These are phyloP conservation scores for Phenganax stokvisi DNA, from an alignment of 92 coral and sea anemone genomes.

Conservation along the genomic window DNA sequence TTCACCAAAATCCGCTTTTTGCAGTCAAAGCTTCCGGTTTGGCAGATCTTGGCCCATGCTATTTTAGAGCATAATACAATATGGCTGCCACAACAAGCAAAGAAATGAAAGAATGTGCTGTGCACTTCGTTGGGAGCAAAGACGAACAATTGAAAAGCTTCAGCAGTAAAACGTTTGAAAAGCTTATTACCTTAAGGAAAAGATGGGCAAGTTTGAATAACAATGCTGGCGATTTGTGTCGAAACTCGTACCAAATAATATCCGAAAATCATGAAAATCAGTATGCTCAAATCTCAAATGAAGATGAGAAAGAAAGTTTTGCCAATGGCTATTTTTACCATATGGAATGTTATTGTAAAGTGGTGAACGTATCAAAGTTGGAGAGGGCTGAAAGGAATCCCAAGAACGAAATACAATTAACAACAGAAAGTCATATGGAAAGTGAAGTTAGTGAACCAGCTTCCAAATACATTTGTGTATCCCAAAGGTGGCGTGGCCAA, in stretches of 20 bases:
- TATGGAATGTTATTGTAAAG: background rate
- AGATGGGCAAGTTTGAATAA: background rate
- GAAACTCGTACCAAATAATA: constrained; percentile 11
- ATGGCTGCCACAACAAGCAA: background rate
- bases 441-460: background rate
- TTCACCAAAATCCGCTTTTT: too few species aligned
- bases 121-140: constrained; percentile 11
- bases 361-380: constrained; percentile 6
- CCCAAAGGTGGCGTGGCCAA: background rate
- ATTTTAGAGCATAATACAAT: too few species aligned
- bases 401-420: background rate
- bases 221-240: constrained; percentile 7
- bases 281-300: background rate
- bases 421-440: background rate
- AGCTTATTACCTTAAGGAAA: constrained; percentile 5
- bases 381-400: constrained; percentile 4
- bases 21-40: too few species aligned
- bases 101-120: background rate
- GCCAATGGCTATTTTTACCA: constrained; percentile 4
- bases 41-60: too few species aligned
- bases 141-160: background rate
- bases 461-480: constrained; percentile 6
- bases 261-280: constrained; percentile 2
- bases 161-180: constrained; percentile 3
- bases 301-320: constrained; percentile 2